Evolutionary conservation across 2,888 invertebrate genomes (phyloP), one percentile per base, ranked within the genome.

Genomic region (Artemia sinica): DNA sequence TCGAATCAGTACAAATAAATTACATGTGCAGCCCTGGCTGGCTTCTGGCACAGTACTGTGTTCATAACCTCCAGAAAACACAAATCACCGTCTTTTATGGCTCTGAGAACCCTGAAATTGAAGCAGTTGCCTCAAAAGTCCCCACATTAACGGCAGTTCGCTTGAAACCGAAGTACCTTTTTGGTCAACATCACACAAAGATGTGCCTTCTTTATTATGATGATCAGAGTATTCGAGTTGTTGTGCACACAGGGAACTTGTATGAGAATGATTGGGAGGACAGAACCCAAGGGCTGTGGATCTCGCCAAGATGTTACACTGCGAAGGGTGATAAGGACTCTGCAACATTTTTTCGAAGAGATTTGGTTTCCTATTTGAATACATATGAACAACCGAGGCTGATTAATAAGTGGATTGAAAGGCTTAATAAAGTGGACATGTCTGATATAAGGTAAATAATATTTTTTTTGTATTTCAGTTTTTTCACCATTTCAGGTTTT

Each of bases 181-280:
- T 86, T 77, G 89, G 91, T 6, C 88, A 86, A 68, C 92, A 93
- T 77, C 93, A 93, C 76, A 88, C 91, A 86, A 95, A 96, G 81
- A 84, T 95, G 83, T 91, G 91, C 82, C 76, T 96, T 0, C 80
- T 95, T 0, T 84, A 85, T 67, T 94, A 94, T 75, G 86, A 83
- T 71, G 87, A 92, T 74, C 83, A 85, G 0, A 89, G 90, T 0
- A 79, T 95, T 68, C 81, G 94, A 12, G 85, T 96, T 8, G 86
- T 93, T 0, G 84, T 96, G 50, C 90, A 89, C 0, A 95, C 95
- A 0, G 92, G 95, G 0, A 97, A 97, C 80, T 80, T 96, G 6
- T 88, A 94, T 73, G 81, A 85, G 48, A 86, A 88, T 72, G 96
- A 97, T 78, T 97, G 96, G 96, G 85, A 88, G 74, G 89, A 94